Percentiles rank a stretch among this genome's conserved stretches.
Evolutionary conservation across 2,113 vertebrate genomes (phyloP).

Genomic region (Sinosuthora webbiana): DNA sequence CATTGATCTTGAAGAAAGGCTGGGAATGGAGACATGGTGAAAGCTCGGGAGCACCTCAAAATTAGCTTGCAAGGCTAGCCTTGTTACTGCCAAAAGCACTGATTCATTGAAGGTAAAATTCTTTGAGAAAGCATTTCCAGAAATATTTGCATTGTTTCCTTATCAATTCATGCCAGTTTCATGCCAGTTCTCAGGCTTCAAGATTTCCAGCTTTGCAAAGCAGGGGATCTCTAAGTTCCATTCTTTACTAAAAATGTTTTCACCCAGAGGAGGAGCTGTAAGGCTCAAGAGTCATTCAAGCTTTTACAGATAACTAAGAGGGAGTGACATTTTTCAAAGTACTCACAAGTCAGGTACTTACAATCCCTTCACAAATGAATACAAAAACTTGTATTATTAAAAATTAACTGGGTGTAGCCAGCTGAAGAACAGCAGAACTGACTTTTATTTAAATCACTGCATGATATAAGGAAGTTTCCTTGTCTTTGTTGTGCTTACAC

Average conservation of each 20-base stretch:
- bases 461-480: not conserved
- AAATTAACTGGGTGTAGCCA: not conserved
- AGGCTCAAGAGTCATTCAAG: not conserved
- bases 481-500: not conserved
- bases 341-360: not conserved
- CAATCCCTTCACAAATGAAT: not conserved
- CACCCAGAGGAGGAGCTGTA: not conserved
- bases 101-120: not conserved
- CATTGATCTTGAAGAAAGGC: not conserved
- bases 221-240: not conserved
- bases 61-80: not conserved
- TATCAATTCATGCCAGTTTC: not conserved
- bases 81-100: not conserved
- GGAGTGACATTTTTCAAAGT: not conserved
- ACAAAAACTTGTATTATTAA: not conserved
- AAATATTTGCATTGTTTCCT: constrained; percentile 33
- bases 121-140: constrained; percentile 3
- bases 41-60: not conserved
- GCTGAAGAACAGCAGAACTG: not conserved
- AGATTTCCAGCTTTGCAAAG: not conserved
- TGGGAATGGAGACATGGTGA: not conserved
- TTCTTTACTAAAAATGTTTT: not conserved
- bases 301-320: not conserved
- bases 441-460: not conserved
- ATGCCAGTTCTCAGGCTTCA: constrained; percentile 22